These are phyloP conservation scores for Keiferia lycopersicella DNA, from an alignment of 2,888 invertebrate genomes.

Conservation along the genomic window DNA sequence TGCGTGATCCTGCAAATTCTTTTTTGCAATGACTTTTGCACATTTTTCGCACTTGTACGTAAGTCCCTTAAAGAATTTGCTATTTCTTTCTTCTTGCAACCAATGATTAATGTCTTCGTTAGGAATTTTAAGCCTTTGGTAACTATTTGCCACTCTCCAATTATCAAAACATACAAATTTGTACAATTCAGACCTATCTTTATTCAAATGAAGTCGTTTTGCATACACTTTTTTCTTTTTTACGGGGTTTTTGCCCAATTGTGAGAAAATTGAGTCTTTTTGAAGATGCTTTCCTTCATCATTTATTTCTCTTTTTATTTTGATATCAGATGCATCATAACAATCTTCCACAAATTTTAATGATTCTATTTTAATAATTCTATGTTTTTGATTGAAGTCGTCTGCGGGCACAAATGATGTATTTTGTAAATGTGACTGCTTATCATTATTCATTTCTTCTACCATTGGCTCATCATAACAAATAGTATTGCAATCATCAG, in stretches of 20 bases:
- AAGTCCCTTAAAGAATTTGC: neutral
- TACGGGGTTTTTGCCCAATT: neutral
- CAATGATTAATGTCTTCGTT: neutral
- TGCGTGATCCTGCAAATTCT: neutral
- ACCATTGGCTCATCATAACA: neutral
- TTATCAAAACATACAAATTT: neutral
- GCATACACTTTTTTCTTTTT: neutral
- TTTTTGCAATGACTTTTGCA: neutral
- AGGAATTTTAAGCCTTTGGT: neutral
- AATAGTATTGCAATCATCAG: neutral
- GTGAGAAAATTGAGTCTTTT: neutral
- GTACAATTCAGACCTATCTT: conserved; percentile 3
- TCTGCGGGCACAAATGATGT: too few species aligned
- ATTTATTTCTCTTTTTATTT: neutral
- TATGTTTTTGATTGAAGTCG: too few species aligned
- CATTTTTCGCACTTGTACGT: neutral
- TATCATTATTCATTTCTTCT: neutral
- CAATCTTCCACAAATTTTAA: neutral
- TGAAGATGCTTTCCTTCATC: neutral
- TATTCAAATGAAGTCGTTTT: neutral
- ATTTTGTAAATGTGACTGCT: neutral
- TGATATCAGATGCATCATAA: neutral
- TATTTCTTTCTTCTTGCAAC: conserved; percentile 10
- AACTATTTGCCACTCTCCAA: neutral
- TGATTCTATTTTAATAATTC: neutral